Conservation (phyloP, 37 sponge, comb jelly and placozoan genomes). For the Aplysina aerophoba region DNA sequence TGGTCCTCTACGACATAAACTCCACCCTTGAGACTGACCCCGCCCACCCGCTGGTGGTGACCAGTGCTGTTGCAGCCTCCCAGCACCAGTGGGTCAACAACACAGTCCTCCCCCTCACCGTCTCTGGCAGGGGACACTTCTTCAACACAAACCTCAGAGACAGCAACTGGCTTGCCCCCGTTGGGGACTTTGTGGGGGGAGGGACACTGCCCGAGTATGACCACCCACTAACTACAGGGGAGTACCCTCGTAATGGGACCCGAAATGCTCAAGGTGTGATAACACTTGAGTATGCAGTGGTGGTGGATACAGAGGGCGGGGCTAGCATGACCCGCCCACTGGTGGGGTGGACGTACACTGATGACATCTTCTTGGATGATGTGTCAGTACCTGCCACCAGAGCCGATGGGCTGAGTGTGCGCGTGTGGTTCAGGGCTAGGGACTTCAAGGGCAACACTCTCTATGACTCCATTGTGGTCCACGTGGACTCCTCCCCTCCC, state of each 20-base stretch:
- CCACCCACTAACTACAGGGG: conserved; percentile 57
- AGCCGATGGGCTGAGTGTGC: conserved; percentile 70
- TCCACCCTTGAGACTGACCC: conserved; percentile 51
- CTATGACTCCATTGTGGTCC: conserved; percentile 57
- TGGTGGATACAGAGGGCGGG: conserved; percentile 55
- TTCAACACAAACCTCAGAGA: conserved; percentile 66
- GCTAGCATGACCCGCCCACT: conserved; percentile 31
- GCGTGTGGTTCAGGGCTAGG: conserved; percentile 69
- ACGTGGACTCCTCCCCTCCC: conserved; percentile 77
- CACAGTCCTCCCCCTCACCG: conserved; percentile 27
- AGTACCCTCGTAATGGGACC: conserved; percentile 62
- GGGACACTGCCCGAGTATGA: conserved; percentile 51
- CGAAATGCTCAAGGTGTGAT: conserved; percentile 70
- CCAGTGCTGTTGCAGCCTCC: conserved; percentile 55
- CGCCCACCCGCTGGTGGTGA: conserved; percentile 40
- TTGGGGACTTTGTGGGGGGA: conserved; percentile 36
- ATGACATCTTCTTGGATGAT: conserved; percentile 53
- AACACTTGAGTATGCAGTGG: conserved; percentile 39
- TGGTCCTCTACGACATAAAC: conserved; percentile 59
- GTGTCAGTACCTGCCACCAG: conserved; percentile 20
- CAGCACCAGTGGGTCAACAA: conserved; percentile 67
- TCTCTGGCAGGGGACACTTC: conserved; percentile 76
- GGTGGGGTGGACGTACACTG: conserved; percentile 20
- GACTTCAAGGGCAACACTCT: conserved; percentile 44
- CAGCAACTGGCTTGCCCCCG: conserved; percentile 67